These are phyloP conservation scores for Aphaenogaster floridana DNA, from an alignment of 1,140 invertebrate species.

Conservation along the genomic window DNA sequence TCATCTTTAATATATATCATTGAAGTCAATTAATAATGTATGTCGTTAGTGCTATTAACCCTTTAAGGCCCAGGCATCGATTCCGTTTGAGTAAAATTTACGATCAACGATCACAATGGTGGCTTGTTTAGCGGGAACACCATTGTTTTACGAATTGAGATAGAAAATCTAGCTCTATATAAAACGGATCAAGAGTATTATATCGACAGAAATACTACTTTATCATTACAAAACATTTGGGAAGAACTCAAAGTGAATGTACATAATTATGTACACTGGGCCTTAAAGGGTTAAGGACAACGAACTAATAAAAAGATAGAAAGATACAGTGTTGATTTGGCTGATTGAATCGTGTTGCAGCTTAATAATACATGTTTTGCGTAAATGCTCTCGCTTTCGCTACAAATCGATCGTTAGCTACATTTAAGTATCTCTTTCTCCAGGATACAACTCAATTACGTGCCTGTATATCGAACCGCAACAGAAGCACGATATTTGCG, in stretches of 20 bases:
- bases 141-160: too few relatives aligned
- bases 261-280: too few relatives aligned
- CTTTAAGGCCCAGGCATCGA: too few relatives aligned
- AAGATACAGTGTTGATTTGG: slow-evolving; percentile 60
- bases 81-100: too few relatives aligned
- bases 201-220: too few relatives aligned
- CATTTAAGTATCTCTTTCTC: slow-evolving; percentile 22
- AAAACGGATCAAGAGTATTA: too few relatives aligned
- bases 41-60: background rate
- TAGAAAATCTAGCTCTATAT: too few relatives aligned
- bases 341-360: slow-evolving; percentile 50
- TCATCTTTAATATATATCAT: background rate
- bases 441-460: background rate
- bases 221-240: too few relatives aligned
- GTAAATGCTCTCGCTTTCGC: background rate
- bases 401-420: slow-evolving; percentile 11
- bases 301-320: background rate
- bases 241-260: too few relatives aligned
- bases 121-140: too few relatives aligned
- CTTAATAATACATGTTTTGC: background rate
- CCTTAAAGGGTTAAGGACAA: too few relatives aligned
- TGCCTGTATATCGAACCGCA: background rate
- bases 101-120: too few relatives aligned
- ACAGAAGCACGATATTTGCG: background rate
- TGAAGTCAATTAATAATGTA: slow-evolving; percentile 16